Evolutionary conservation across 2,113 vertebrate species (phyloP).

Genomic region (Brachypteracias leptosomus): DNA sequence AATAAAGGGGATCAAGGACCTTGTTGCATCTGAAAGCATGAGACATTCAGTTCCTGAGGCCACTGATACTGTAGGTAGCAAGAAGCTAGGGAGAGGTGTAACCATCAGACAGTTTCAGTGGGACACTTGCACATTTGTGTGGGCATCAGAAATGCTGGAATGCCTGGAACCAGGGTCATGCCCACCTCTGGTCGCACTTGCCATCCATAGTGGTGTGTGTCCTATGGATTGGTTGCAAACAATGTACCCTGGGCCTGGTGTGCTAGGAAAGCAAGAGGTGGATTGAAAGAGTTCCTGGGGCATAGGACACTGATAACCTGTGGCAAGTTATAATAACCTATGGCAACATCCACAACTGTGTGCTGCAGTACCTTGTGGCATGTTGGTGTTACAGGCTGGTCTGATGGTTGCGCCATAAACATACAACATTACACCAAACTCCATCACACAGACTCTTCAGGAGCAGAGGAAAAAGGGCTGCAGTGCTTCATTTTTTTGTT

Average conservation of each 20-base stretch:
- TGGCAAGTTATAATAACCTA: not conserved
- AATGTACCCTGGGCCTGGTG: rapidly evolving
- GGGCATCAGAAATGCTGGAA: not conserved
- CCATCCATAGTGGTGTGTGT: too few relatives aligned
- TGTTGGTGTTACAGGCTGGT: not conserved
- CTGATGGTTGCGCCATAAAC: not conserved
- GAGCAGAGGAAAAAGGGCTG: not conserved
- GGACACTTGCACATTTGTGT: not conserved
- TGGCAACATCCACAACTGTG: not conserved
- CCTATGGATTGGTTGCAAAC: rapidly evolving
- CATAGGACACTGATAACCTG: not conserved
- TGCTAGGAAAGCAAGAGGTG: not conserved
- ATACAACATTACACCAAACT: not conserved
- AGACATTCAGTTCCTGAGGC: not conserved
- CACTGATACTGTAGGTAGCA: not conserved
- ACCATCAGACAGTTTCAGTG: not conserved
- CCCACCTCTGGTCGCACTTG: rapidly evolving
- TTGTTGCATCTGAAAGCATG: rapidly evolving
- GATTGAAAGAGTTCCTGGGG: not conserved
- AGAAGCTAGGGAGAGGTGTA: not conserved
- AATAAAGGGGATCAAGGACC: not conserved
- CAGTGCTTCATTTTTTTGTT: rapidly evolving
- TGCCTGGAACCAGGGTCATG: rapidly evolving
- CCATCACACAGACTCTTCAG: not conserved
- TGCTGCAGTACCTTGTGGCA: not conserved